These are phyloP conservation scores for Gouania willdenowi DNA, from an alignment of 2,797 vertebrate species.

Conservation along the genomic window DNA sequence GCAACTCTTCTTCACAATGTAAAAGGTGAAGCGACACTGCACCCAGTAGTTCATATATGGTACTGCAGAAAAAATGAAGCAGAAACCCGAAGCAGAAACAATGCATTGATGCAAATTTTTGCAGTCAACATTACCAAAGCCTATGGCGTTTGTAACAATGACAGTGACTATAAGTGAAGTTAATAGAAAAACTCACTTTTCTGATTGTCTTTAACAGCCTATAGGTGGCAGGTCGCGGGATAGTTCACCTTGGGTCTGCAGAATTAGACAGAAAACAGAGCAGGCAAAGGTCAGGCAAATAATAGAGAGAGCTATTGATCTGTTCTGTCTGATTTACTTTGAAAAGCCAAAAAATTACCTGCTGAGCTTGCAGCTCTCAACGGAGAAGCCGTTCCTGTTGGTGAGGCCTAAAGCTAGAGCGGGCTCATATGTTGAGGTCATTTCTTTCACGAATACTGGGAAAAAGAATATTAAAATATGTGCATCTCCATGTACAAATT, in stretches of 20 bases:
- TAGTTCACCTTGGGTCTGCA: slow-evolving; percentile 63
- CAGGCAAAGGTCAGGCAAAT: slow-evolving; percentile 1
- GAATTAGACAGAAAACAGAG: slow-evolving; percentile 9
- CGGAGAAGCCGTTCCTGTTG: slow-evolving; percentile 50
- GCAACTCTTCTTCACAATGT: too few relatives aligned
- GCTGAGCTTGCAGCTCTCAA: slow-evolving; percentile 55
- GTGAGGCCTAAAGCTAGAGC: slow-evolving; percentile 54
- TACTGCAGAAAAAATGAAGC: too few relatives aligned
- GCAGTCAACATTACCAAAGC: too few relatives aligned
- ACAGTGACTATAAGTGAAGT: too few relatives aligned
- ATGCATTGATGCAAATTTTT: too few relatives aligned
- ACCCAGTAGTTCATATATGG: too few relatives aligned
- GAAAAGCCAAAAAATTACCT: slow-evolving; percentile 47
- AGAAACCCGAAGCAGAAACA: too few relatives aligned
- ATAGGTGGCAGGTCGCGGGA: slow-evolving; percentile 34
- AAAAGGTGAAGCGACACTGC: too few relatives aligned
- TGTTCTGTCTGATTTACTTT: slow-evolving; percentile 7
- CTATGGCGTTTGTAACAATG: too few relatives aligned
- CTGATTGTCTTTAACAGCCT: slow-evolving; percentile 52
- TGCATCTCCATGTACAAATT: neutral
- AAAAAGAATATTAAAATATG: slow-evolving; percentile 6
- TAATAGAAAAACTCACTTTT: slow-evolving; percentile 69
- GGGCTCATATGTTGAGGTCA: slow-evolving; percentile 37
- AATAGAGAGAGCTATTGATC: slow-evolving; percentile 15
- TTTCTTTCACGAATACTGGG: slow-evolving; percentile 52